Conservation (phyloP, 2,113 vertebrate genomes). For the Chaenocephalus aceratus region DNA sequence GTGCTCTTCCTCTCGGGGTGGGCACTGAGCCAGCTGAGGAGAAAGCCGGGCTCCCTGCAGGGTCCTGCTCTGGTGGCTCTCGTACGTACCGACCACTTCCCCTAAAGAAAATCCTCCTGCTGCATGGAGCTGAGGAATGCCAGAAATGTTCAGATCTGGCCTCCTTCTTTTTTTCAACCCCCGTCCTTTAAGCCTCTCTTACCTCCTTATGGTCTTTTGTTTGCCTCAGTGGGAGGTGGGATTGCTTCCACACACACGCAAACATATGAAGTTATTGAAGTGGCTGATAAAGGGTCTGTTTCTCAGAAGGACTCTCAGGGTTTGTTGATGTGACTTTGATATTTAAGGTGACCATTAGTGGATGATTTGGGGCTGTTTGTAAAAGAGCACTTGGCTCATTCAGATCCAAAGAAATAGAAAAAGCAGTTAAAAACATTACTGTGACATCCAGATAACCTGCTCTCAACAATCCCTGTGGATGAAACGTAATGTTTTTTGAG, state of each 20-base stretch:
- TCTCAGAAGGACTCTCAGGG: slow-evolving; percentile 27
- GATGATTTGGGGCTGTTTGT: slow-evolving; percentile 43
- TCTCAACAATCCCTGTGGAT: neutral
- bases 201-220: slow-evolving; percentile 21
- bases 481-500: slow-evolving; percentile 38
- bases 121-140: slow-evolving; percentile 66
- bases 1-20: slow-evolving; percentile 67
- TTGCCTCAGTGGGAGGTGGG: slow-evolving; percentile 36
- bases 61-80: slow-evolving; percentile 54
- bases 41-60: slow-evolving; percentile 39
- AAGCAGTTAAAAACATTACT: slow-evolving; percentile 8
- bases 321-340: slow-evolving; percentile 39
- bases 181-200: slow-evolving; percentile 40
- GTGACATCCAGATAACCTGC: slow-evolving; percentile 47
- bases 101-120: slow-evolving; percentile 68
- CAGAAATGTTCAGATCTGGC: slow-evolving; percentile 69
- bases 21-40: slow-evolving; percentile 46
- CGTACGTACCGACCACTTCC: slow-evolving; percentile 60
- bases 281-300: slow-evolving; percentile 34
- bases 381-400: slow-evolving; percentile 19
- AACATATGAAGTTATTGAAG: slow-evolving; percentile 5
- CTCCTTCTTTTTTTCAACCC: slow-evolving; percentile 28
- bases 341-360: slow-evolving; percentile 41
- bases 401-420: slow-evolving; percentile 46
- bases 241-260: slow-evolving; percentile 29